Evolutionary conservation across 1,140 invertebrate genomes (phyloP), one percentile per base, ranked within the genome.

Genomic region (Drosophila nikananu): DNA sequence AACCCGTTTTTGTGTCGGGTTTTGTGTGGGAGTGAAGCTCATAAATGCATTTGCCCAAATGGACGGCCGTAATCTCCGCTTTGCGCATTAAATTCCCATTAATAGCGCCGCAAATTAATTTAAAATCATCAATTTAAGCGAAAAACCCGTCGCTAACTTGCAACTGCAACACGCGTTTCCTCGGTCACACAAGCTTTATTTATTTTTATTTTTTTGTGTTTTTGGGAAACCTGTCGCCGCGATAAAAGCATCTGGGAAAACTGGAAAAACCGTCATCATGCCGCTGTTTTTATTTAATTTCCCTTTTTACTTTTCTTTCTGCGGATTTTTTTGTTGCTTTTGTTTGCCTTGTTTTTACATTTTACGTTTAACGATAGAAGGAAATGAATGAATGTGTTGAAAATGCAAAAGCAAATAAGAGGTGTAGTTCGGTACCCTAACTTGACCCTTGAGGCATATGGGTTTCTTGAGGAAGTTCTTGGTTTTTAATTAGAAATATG

Each of bases 41-140:
- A 61, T 83, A 80, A 80, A 75, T 63, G 78, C 57, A 72, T 64
- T 64, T 63, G 82, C 57, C 49, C 44, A 80, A 80, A 80, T 68
- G 72, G 54, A 25, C 64, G 41, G 75, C 48, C 58, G 77, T 74
- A 80, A 80, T 86, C 83, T 70, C 49, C 67, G 83, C 70, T 65
- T 77, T 83, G 76, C 57, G 80, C 83, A 86, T 86, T 86, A 80
- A 82, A 82, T 82, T 65, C 76, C 63, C 83, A 86, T 89, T 87
- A 87, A 89, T 70, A 68, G 72, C 70, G 35, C 67, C 64, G 76
- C 68, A 83, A 87, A 87, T 87, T 83, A 89, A 83, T 87, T 89
- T 73, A 76, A 83, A 87, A 83, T 89, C 81, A 79, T 74, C 76
- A 78, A 83, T 83, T 87, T 75, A 54, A 49, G 63, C 66, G 51